Evolutionary conservation across 2,888 invertebrate species (phyloP).

Genomic region (Tiliacea citrago): DNA sequence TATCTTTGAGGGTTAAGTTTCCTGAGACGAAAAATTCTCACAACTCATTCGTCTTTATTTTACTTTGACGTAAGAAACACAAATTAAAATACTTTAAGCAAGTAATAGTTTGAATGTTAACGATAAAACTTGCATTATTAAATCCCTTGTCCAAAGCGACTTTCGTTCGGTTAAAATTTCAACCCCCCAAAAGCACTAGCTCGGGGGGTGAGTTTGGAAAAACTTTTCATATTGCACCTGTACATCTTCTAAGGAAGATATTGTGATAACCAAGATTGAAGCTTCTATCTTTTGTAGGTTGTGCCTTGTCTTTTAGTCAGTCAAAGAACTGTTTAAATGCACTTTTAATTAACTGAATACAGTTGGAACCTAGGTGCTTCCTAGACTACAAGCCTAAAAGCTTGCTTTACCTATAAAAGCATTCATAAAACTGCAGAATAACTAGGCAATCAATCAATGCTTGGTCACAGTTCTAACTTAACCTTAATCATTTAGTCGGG

Average conservation of each 20-base stretch:
- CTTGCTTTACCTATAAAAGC: not conserved
- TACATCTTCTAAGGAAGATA: not conserved
- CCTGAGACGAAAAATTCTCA: slow-evolving; percentile 2
- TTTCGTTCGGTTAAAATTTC: not conserved
- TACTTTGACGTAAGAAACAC: not conserved
- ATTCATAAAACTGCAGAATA: not conserved
- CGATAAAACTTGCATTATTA: not conserved
- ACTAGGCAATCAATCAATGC: not conserved
- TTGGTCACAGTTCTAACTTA: not conserved
- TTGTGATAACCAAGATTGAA: not conserved
- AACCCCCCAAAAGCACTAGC: no score
- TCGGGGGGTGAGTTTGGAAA: not conserved
- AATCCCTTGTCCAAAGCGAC: not conserved
- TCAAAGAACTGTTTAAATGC: not conserved
- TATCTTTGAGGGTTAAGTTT: slow-evolving; percentile 45
- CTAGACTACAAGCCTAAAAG: not conserved
- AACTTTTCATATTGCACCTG: not conserved
- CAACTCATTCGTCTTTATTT: not conserved
- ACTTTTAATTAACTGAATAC: not conserved
- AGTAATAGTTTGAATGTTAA: not conserved
- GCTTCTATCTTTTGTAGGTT: not conserved
- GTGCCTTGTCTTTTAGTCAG: no score
- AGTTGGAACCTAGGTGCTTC: not conserved
- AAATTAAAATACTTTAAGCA: slow-evolving; percentile 9
- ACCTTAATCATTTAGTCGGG: not conserved